Evolutionary conservation across 2,888 invertebrate species (phyloP).

Genomic region (Chironomus riparius): DNA sequence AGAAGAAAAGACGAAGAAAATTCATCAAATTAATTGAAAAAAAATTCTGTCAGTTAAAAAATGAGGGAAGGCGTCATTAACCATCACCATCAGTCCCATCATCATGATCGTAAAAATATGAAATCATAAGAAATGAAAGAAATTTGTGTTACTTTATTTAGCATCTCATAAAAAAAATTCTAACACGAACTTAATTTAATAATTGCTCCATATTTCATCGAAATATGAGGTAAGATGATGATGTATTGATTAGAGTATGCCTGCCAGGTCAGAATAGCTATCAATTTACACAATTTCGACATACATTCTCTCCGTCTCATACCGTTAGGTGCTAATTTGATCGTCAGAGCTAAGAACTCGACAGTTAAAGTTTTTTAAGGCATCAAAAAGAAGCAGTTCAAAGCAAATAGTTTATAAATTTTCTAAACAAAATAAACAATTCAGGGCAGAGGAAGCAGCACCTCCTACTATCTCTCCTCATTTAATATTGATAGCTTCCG

Average conservation of each 20-base stretch:
- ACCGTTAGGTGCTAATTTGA: no score
- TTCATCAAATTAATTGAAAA: no score
- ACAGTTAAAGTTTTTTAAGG: no score
- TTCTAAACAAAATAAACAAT: neutral
- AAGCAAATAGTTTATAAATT: neutral
- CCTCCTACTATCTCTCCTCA: neutral
- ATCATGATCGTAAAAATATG: no score
- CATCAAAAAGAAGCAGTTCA: no score
- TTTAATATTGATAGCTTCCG: neutral
- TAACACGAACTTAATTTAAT: neutral
- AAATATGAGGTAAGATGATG: neutral
- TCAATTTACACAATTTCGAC: neutral
- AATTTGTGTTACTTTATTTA: no score
- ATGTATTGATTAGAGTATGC: neutral
- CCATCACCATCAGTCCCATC: no score
- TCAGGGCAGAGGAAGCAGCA: neutral
- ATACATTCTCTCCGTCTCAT: neutral
- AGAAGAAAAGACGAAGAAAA: no score
- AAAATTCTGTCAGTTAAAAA: no score
- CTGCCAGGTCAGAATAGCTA: neutral
- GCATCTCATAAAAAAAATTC: neutral
- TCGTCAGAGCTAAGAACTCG: no score
- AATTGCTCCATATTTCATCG: neutral
- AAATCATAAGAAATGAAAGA: no score
- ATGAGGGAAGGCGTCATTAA: no score